Base-by-base conservation (phyloP, 2,113 vertebrate species). In the Ciconia stormi region DNA sequence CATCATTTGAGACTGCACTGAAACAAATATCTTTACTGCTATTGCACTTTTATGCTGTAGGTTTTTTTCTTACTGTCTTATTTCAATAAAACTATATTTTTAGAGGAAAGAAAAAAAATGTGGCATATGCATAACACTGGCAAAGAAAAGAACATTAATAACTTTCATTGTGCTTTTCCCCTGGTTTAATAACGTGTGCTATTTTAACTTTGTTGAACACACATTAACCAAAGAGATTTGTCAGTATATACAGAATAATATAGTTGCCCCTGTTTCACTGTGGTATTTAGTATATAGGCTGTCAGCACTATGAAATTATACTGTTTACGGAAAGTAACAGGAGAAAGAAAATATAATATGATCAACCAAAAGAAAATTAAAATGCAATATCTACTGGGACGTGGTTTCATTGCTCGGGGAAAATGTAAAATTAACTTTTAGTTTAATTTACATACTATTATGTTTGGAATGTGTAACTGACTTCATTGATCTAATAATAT, bases 391-490 rank as follows among this genome's bases (percentile, higher is more conserved):
- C 52, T 83, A 79, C 91, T 84, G 90, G 44, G 30, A 89, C 0
- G 0, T 79, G 5, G 5, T 72, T 91, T 87, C 73, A 66, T 65
- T 93, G 87, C 83, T 89, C 8, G 17, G 59, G 47, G 77, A 93
- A 94, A 96, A 93, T 22, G 32, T 63, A 93, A 96, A 93, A 94
- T 84, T 93, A 94, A 90, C 70, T 95, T 95, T 82, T 49, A 62
- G 76, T 62, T 96, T 89, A 49, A 95, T 93, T 97, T 95, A 82
- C 78, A 90, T 94, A 69, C 46, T 52, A 71, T 86, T 90, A 90
- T 42, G 26, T 77, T 88, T 88, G 67, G 71, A 92, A 78, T 66
- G 38, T 50, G 42, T 83, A 96, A 93, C 76, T 63, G 61, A 85
- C 61, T 84, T 82, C 56, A 65, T 50, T 11, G 7, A 87, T 81